These are phyloP conservation scores for Theocolax elegans DNA, from an alignment of 1,140 invertebrate genomes.

Conservation along the genomic window DNA sequence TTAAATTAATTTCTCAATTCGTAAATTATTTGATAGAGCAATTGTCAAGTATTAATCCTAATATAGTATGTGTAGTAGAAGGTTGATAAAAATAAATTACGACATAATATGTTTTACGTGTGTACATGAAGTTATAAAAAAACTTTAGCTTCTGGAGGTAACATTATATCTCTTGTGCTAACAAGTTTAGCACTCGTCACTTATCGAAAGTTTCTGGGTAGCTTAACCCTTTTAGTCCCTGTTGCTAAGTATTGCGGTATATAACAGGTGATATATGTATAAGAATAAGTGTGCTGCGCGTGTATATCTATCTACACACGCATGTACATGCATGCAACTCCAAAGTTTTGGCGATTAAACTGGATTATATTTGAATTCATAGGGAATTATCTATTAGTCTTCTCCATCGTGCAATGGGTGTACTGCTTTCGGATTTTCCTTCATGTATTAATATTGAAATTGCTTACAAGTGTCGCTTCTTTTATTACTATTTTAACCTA, in stretches of 20 bases:
- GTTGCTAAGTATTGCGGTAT: background rate
- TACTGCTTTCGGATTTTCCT: background rate
- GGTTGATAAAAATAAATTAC: no score
- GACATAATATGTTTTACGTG: no score
- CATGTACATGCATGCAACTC: background rate
- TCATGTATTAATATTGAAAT: background rate
- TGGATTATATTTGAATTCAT: slow-evolving; percentile 17
- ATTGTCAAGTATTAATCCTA: no score
- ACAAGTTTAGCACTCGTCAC: background rate
- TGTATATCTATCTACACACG: no score
- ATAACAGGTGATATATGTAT: background rate
- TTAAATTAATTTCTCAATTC: no score
- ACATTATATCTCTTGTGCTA: background rate
- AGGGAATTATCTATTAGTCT: slow-evolving; percentile 6
- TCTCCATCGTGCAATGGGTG: background rate
- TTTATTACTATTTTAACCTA: no score
- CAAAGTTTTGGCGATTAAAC: background rate
- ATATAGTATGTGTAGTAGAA: no score
- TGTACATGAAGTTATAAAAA: no score
- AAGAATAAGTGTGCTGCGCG: no score
- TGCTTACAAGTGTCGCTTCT: no score
- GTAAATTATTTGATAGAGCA: no score
- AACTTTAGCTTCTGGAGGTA: no score
- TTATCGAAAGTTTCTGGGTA: background rate
- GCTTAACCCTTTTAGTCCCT: background rate